Evolutionary conservation across 2,888 invertebrate species (phyloP).

Genomic region (Megaustenia siamemsis): DNA sequence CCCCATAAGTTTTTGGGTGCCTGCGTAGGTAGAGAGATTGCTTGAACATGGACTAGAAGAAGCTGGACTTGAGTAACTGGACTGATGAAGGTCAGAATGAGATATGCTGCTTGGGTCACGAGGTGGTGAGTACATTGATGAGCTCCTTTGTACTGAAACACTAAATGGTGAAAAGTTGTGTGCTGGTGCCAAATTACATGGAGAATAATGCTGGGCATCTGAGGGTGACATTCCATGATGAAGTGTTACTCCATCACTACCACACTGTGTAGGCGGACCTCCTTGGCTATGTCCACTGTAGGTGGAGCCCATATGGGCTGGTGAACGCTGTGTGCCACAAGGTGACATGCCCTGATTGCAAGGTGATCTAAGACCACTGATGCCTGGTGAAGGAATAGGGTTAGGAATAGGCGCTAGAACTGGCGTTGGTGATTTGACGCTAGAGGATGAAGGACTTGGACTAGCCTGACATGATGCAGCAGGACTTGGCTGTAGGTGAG

Average conservation of each 20-base stretch:
- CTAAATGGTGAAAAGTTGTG: conserved; percentile 58
- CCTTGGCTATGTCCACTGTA: conserved; percentile 49
- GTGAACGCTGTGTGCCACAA: conserved; percentile 62
- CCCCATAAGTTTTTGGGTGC: conserved; percentile 5
- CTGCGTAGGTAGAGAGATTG: conserved; percentile 9
- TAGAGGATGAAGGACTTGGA: conserved; percentile 66
- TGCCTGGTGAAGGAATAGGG: conserved; percentile 60
- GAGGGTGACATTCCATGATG: conserved; percentile 52
- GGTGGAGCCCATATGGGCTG: conserved; percentile 57
- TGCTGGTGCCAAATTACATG: conserved; percentile 59
- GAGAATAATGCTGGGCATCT: conserved; percentile 59
- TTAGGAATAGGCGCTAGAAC: conserved; percentile 53
- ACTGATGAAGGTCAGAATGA: conserved; percentile 34
- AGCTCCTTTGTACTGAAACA: conserved; percentile 52
- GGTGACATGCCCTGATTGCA: conserved; percentile 63
- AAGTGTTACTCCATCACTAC: conserved; percentile 25
- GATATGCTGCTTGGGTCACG: conserved; percentile 34
- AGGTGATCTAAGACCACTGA: conserved; percentile 67
- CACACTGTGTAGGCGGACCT: conserved; percentile 34
- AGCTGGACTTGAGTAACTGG: conserved; percentile 28
- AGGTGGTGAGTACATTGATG: conserved; percentile 37
- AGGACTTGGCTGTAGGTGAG: conserved; percentile 50
- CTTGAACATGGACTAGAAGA: conserved; percentile 42
- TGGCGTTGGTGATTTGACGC: conserved; percentile 50
- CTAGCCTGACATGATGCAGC: conserved; percentile 66